Evolutionary conservation across 2,888 invertebrate genomes (phyloP), one percentile per base, ranked within the genome.

Genomic region (Sphaerophoria taeniata): DNA sequence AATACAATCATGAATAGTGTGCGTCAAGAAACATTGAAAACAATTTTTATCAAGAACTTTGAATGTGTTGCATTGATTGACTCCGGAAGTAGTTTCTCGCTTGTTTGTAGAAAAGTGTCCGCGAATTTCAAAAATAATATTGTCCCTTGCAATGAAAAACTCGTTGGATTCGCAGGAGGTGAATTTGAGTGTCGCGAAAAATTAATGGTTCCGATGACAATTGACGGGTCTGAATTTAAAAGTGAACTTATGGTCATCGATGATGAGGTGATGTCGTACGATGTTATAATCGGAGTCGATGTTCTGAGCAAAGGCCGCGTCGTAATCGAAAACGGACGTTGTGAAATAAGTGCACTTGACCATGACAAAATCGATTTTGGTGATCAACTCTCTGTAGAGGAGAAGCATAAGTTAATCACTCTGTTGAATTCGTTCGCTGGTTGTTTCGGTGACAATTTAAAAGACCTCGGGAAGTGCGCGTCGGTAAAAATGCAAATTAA

Each of bases 241-340:
- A 3, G 45, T 3, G 7, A 61, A 11, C 9, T 60, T 16, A n/a
- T 67, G 49, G 12, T 14, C 0, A 33, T 53, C 6, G 53, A 60
- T 34, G 49, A 67, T 39, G 36, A 69, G 14, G 9, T 72, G 7
- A 55, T 74, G 34, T 4, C 5, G 1, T 71, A 79, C 14, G 83
- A 83, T 16, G 16, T 47, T 12, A 61, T 82, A 16, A 63, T 82
- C 16, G 77, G 82, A 1, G 34, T 56, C 6, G 74, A 84, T 53
- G 67, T 79, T 31, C 61, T 80, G 24, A 69, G 60, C 3, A 75
- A 80, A 33, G 76, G 75, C 24, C 79, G 76, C 6, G 79, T 85
- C 9, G 49, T 85, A 11, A 76, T 85, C 4, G 80, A 85, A 39
- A 80, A 85, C 31, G 79, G 80, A 11, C 55, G 65, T 1, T 78